Conservation (phyloP, 2,888 invertebrate species). For the Cephus nigrinus region DNA sequence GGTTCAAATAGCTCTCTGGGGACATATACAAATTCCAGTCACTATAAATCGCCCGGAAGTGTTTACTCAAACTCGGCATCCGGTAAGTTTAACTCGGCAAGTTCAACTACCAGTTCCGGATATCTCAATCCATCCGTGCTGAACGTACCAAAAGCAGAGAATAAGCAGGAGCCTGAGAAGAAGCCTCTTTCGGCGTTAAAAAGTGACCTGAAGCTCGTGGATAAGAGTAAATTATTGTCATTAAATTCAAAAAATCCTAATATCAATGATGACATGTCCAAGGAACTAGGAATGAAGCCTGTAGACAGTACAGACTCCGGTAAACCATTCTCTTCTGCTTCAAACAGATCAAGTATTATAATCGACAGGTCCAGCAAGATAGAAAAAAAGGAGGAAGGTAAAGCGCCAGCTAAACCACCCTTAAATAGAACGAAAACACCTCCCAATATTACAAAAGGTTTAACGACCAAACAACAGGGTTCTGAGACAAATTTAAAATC, state of each 20-base stretch:
- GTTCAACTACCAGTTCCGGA: constrained; percentile 77
- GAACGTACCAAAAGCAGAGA: constrained; percentile 72
- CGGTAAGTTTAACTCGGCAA: constrained; percentile 70
- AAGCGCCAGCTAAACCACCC: constrained; percentile 46
- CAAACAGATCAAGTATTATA: constrained; percentile 30
- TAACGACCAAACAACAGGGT: constrained; percentile 30
- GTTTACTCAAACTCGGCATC: constrained; percentile 74
- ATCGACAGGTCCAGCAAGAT: constrained; percentile 16
- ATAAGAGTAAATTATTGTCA: constrained; percentile 35
- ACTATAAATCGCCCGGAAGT: constrained; percentile 72
- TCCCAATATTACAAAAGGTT: constrained; percentile 35
- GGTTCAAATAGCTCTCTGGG: constrained; percentile 61
- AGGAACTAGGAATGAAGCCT: constrained; percentile 49
- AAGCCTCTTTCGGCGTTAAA: constrained; percentile 3
- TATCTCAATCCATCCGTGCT: constrained; percentile 80
- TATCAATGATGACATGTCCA: constrained; percentile 47
- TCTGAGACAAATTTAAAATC: constrained; percentile 19
- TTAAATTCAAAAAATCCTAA: constrained; percentile 42
- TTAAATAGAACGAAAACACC: constrained; percentile 50
- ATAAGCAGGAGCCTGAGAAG: constrained; percentile 49
- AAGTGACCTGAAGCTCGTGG: constrained; percentile 14
- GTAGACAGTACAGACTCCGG: constrained; percentile 31
- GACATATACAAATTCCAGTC: constrained; percentile 72
- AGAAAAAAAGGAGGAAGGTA: constrained; percentile 29
- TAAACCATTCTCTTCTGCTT: constrained; percentile 40